Evolutionary conservation across 2,113 vertebrate species (phyloP).

Genomic region (mouse (Mus musculus)): DNA sequence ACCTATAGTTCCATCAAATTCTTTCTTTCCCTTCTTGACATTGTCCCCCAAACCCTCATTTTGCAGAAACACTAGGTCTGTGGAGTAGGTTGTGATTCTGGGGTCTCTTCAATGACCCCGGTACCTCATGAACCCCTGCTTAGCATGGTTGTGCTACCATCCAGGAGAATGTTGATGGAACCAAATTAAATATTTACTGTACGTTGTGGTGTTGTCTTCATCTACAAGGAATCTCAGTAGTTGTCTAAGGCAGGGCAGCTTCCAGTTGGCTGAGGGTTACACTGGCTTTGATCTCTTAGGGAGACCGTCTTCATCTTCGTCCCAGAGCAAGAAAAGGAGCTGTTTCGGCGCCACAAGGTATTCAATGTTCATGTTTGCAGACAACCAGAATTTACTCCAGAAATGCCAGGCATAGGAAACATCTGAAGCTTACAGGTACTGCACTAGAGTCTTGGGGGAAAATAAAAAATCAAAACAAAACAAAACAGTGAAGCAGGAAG

Average conservation of each 20-base stretch:
- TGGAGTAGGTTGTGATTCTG: slow-evolving; percentile 37
- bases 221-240: slow-evolving; percentile 26
- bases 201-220: slow-evolving; percentile 50
- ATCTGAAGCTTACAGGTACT: not conserved
- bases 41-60: not conserved
- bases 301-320: not conserved
- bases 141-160: slow-evolving; percentile 51
- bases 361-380: not conserved
- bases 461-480: not conserved
- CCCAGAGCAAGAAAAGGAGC: not conserved
- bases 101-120: slow-evolving; percentile 12
- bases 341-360: not conserved
- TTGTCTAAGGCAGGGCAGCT: not conserved
- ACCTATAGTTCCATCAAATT: not conserved
- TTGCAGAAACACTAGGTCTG: not conserved
- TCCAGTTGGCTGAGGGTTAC: not conserved
- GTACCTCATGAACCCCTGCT: slow-evolving; percentile 54
- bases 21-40: not conserved
- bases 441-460: not conserved
- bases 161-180: slow-evolving; percentile 62
- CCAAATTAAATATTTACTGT: slow-evolving; percentile 78
- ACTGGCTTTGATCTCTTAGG: not conserved
- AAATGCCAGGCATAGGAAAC: not conserved
- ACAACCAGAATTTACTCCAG: not conserved
- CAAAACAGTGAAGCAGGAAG: not conserved